phyloP scores from a whole-genome alignment of 2,113 vertebrate species.

The Corydoras sp. region DNA sequence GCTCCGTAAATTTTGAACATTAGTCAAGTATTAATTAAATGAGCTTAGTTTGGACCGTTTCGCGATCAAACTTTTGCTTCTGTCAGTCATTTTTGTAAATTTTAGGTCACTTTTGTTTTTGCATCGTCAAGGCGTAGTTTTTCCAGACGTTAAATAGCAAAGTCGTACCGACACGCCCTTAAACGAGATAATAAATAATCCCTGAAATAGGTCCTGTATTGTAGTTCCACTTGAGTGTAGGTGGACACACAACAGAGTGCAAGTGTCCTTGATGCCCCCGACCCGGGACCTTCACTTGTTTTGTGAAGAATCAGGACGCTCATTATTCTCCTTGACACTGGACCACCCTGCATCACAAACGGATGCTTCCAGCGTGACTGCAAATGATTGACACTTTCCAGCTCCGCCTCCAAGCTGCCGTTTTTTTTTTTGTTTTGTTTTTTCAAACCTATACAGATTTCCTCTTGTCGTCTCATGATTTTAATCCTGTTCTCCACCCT shows the following conservation, averaged over 20 bases:
- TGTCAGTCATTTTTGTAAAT: too few relatives aligned
- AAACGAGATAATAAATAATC: too few relatives aligned
- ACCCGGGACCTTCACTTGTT: slow-evolving; percentile 9
- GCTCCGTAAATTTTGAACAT: too few relatives aligned
- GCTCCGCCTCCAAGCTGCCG: not conserved
- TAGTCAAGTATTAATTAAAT: too few relatives aligned
- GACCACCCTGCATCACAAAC: slow-evolving; percentile 24
- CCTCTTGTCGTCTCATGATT: not conserved
- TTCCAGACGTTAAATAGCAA: too few relatives aligned
- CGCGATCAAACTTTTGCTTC: too few relatives aligned
- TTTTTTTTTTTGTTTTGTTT: not conserved
- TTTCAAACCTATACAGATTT: not conserved
- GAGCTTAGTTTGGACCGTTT: too few relatives aligned
- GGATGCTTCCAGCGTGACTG: slow-evolving; percentile 8
- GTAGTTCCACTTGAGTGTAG: too few relatives aligned
- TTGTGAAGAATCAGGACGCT: slow-evolving; percentile 11
- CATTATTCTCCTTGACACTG: slow-evolving; percentile 40
- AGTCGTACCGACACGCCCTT: too few relatives aligned
- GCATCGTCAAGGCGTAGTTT: too few relatives aligned
- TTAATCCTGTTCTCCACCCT: not conserved
- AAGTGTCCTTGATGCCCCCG: slow-evolving; percentile 8
- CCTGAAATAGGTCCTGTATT: too few relatives aligned
- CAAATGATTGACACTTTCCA: slow-evolving; percentile 1
- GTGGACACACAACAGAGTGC: not conserved
- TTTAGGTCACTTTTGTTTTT: too few relatives aligned